These are phyloP conservation scores for Hemiprocne comata DNA, from an alignment of 2,113 vertebrate species.

Conservation along the genomic window DNA sequence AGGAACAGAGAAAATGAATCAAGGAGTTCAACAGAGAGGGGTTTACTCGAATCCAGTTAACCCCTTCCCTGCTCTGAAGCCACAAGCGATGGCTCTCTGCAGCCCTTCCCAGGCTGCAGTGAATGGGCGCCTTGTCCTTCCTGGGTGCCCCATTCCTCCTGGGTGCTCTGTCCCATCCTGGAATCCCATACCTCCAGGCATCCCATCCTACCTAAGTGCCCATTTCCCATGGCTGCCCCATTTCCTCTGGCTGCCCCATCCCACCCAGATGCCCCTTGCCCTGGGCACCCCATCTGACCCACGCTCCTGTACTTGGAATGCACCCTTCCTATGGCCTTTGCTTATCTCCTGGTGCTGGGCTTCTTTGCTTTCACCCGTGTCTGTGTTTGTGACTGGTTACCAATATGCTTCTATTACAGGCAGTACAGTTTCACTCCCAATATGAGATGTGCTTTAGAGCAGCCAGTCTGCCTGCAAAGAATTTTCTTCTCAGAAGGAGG, in stretches of 20 bases:
- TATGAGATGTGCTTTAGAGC: not conserved
- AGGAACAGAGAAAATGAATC: constrained; percentile 54
- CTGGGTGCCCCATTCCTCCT: not conserved
- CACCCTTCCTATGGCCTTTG: not conserved
- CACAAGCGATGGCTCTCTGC: not conserved
- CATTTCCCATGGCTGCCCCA: not conserved
- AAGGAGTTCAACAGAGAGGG: not conserved
- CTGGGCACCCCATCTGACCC: not conserved
- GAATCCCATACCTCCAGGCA: not conserved
- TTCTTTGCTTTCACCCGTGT: not conserved
- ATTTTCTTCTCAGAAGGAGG: not conserved
- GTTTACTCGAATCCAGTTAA: constrained; percentile 26
- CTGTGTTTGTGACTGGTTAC: not conserved
- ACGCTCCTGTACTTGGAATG: not conserved
- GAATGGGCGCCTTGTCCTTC: not conserved
- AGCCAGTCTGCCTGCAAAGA: not conserved
- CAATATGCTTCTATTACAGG: not conserved
- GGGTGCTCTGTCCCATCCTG: not conserved
- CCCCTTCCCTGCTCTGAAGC: constrained; percentile 7
- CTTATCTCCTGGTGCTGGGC: not conserved
- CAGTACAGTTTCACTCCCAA: not conserved
- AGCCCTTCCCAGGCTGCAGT: not conserved
- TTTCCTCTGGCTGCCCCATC: not conserved
- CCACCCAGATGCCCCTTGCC: not conserved
- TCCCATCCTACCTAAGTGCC: not conserved